Evolutionary conservation across 2,113 vertebrate species (phyloP), one percentile per base, ranked within the genome.

Genomic region (Pangasianodon gigas): DNA sequence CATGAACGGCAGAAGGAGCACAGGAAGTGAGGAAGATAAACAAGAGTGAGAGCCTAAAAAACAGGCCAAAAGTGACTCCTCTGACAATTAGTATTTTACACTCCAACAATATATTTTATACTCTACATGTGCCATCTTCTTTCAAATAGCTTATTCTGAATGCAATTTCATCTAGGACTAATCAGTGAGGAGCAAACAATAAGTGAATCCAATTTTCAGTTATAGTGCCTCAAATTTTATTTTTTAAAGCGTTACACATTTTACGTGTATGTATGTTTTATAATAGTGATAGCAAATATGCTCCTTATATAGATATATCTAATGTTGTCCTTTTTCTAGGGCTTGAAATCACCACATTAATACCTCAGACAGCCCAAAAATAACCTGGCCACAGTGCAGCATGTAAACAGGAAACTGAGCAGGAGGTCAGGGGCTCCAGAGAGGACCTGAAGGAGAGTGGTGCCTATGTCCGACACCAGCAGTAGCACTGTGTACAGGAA

Each of bases 401-500:
- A 67, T 92, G 94, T 96, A 95, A 96, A 96, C 96, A 96, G 96
- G 96, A 96, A 95, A 92, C 93, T 87, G 93, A 92, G 88, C 90
- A 91, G 92, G 88, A 88, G 90, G 88, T 86, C 74, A 62, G 89
- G 87, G 87, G 81, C 89, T 90, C 89, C 56, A 71, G 74, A 56
- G 87, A 90, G 56, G 52, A 89, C 87, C 83, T 71, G 37, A 87
- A 90, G 86, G 60, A 88, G 87, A 90, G 69, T 41, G 46, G 88
- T 75, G 71, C 46, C 77, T 88, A 82, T 75, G 88, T 71, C 77
- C 82, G 48, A 60, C 85, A 88, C 46, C 46, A 83, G 77, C 88
- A 58, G 88, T 75, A 46, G 29, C 37, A 44, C 60, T 82, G 75
- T 88, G 62, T 60, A 75, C 86, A 90, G 88, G 90, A 92, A 91